Evolutionary conservation across 2,113 vertebrate species (phyloP).

Genomic region (Scalopus aquaticus): DNA sequence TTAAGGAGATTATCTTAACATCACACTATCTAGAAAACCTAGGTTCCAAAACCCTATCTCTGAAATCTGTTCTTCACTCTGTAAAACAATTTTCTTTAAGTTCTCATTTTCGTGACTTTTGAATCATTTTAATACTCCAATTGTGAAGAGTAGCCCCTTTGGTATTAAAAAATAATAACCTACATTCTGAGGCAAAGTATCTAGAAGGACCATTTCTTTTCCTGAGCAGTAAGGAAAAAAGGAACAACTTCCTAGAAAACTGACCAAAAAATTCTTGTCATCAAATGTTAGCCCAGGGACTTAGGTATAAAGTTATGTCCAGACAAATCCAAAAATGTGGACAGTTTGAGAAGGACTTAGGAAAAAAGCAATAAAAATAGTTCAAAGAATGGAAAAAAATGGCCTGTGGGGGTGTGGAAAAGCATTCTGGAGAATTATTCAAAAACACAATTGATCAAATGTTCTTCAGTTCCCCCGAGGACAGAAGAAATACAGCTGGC

Average conservation of each 20-base stretch:
- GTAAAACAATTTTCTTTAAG: background rate
- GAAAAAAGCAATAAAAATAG: constrained; percentile 22
- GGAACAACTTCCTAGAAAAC: background rate
- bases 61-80: background rate
- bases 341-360: background rate
- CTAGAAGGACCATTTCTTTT: background rate
- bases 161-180: no score
- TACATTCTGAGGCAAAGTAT: background rate
- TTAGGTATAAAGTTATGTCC: background rate
- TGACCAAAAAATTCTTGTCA: background rate
- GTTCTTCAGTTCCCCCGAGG: background rate
- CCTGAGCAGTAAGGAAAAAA: background rate
- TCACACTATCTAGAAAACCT: background rate
- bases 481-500: background rate
- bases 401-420: background rate
- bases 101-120: background rate
- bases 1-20: background rate
- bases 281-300: background rate
- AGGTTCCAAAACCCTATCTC: background rate
- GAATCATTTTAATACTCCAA: no score
- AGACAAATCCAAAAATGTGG: background rate
- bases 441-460: background rate
- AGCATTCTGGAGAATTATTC: background rate
- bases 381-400: background rate
- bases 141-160: no score